Conservation (phyloP, 2,113 vertebrate genomes). For the Platysteira castanea region DNA sequence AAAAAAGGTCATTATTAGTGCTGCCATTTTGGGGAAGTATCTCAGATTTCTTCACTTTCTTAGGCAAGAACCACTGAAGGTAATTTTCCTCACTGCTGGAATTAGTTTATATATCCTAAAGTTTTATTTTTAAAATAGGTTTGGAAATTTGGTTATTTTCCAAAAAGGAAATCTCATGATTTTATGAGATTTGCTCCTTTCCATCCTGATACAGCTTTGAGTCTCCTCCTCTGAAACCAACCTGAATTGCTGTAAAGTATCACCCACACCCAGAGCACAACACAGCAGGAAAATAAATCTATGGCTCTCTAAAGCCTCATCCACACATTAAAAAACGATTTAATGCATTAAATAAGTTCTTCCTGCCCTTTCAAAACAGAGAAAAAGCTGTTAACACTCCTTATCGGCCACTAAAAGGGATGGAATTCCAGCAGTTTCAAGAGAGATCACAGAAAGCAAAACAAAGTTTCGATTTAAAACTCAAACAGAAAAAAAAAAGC, state of each 20-base stretch:
- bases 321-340: background rate
- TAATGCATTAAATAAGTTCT: background rate
- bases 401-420: background rate
- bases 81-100: background rate
- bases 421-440: background rate
- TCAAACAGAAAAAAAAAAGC: no score
- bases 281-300: background rate
- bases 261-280: background rate
- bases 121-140: rapidly evolving
- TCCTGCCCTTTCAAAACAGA: rapidly evolving
- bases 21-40: background rate
- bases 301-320: background rate
- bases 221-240: background rate
- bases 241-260: background rate
- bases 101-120: background rate
- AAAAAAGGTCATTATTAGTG: background rate
- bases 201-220: background rate
- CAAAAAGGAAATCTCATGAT: background rate
- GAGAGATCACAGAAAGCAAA: background rate
- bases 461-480: background rate
- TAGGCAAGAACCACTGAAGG: background rate
- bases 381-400: background rate
- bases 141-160: background rate
- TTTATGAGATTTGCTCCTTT: background rate
- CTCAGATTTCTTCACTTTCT: background rate